Evolutionary conservation across 2,888 invertebrate genomes (phyloP), one percentile per base, ranked within the genome.

Genomic region (Spialia ferax): DNA sequence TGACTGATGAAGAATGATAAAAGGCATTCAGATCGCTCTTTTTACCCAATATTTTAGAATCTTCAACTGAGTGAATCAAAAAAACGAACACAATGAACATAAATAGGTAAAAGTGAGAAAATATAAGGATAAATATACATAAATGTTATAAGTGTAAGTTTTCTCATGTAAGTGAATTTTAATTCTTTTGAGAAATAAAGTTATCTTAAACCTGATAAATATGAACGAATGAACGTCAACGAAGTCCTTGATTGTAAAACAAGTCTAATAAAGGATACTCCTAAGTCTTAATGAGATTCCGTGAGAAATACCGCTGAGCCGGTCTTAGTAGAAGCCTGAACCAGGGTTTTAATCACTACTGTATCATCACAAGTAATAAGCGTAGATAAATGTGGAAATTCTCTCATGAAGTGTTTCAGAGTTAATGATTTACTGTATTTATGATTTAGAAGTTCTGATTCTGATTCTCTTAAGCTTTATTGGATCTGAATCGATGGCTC

Each of bases 271-370:
- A 48, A 22, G 20, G 20, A 48, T 22, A 10, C 3, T 48, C 3
- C 48, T 20, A 22, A 42, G 42, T 42, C 42, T 22, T 15, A 15
- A 48, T 48, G 38, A 57, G 57, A 38, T 57, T 11, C 22, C 13
- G 38, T 57, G 57, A 38, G 57, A 57, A 57, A 57, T 57, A 35
- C 38, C 38, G 22, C 20, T 22, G 20, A 56, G 15, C 18, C 35
- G 20, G 42, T 7, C 42, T 42, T 42, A 42, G 6, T 15, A 20
- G 10, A 11, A 22, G 38, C n/a, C 20, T 22, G 20, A 35, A 15
- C 35, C 50, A 50, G 3, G 38, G 42, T 57, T 57, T 57, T 57
- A 57, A 57, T 57, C 57, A 22, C 22, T 22, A 42, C 38, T 57
- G 22, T 22, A 22, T 3, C 3, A 23, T 22, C 35, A 13, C 29